These are phyloP conservation scores for Hydrozoanthus tunicans DNA, from an alignment of 64 coral and sea anemone genomes.

Conservation along the genomic window DNA sequence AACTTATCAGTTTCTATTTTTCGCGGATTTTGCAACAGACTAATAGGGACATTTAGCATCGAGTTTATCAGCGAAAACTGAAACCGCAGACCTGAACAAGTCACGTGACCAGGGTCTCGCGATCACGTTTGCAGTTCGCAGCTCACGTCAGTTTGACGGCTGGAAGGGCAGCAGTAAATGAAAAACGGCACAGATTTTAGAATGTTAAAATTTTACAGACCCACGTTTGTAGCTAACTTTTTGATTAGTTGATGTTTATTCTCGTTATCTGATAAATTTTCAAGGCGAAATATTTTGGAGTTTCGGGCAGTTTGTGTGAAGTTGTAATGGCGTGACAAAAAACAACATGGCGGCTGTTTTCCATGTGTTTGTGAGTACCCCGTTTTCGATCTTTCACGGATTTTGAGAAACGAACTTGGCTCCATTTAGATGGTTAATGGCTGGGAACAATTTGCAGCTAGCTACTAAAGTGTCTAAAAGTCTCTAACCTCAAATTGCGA, in stretches of 20 bases:
- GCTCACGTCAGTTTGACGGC: conserved; percentile 41
- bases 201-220: neutral
- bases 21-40: too few relatives aligned
- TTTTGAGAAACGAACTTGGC: conserved; percentile 20
- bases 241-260: neutral
- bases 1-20: too few relatives aligned
- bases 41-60: conserved; percentile 39
- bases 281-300: too few relatives aligned
- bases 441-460: conserved; percentile 39
- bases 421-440: conserved; percentile 18
- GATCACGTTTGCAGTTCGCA: neutral
- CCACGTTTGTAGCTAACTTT: neutral
- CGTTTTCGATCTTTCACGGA: conserved; percentile 14
- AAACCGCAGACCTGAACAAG: conserved; percentile 37
- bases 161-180: conserved; percentile 3
- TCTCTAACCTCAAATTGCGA: too few relatives aligned
- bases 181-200: conserved; percentile 13
- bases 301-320: neutral
- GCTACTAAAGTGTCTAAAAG: neutral
- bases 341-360: too few relatives aligned
- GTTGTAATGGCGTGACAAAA: neutral
- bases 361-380: neutral
- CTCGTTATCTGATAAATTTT: neutral
- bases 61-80: conserved; percentile 1
- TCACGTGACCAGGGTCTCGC: too few relatives aligned